Evolutionary conservation across 35 echinoderm and acorn worm genomes (phyloP), one percentile per base, ranked within the genome.

Genomic region (Lytechinus pictus): DNA sequence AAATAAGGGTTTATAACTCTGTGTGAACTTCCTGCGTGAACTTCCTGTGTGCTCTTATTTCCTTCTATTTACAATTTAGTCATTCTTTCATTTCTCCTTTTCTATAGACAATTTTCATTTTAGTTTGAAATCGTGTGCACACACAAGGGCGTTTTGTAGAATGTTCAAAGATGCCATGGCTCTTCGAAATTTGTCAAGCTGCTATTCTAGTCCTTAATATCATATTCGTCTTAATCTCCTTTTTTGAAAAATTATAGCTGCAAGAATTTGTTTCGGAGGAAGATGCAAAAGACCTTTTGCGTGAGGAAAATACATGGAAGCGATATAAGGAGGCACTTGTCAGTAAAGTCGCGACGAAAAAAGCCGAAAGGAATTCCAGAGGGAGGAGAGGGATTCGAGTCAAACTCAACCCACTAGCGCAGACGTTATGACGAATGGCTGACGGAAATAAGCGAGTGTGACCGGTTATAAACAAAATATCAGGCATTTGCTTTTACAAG

Each of bases 211-310:
- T 44, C 33, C 0, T 44, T 44, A 2, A 44, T 44, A 44, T 44
- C 2, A 44, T 44, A 44, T 44, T 44, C 33, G 87, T 79, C 13
- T 54, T 92, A 27, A 54, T 57, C 21, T 91, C 21, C n/a, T 92
- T 19, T 52, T 71, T 54, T 95, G 21, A 6, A 10, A n/a, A 60
- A 86, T n/a, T 19, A 94, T 60, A 97, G 96, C 60, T 95, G 56
- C 89, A 92, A 28, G 95, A 97, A 61, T 97, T 87, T 86, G 93
- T 96, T 29, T 94, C 91, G 1, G 96, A 97, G 86, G 96, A 95
- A 94, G 96, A 96, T 58, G 96, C 96, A n/a, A 97, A 61, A 29
- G 86, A 96, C 21, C 55, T 88, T 54, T 52, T 97, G 9, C 91
- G 89, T 27, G 86, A 92, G 6, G 94, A 97, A 52, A 95, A 97